Conservation (phyloP, 64 coral and sea anemone species). For the Hydrozoanthus tunicans region DNA sequence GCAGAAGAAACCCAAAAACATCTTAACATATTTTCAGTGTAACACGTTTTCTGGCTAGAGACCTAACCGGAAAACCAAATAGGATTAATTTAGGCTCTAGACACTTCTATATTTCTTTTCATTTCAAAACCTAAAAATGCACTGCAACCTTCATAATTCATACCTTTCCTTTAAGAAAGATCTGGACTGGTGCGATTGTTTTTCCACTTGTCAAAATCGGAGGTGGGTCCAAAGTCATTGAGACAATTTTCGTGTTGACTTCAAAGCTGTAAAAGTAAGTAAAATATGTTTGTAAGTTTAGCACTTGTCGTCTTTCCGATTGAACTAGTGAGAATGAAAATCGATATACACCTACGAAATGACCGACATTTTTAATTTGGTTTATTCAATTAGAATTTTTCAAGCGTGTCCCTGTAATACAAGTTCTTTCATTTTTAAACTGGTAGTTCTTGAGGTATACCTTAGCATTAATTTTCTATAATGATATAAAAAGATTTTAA, state of each 20-base stretch:
- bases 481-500: too few relatives aligned
- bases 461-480: too few relatives aligned
- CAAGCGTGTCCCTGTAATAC: too few relatives aligned
- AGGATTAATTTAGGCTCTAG: too few relatives aligned
- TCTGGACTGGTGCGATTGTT: constrained; percentile 73
- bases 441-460: too few relatives aligned
- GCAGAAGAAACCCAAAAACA: too few relatives aligned
- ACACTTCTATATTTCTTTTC: background rate
- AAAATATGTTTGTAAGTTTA: background rate
- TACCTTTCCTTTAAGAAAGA: constrained; percentile 74
- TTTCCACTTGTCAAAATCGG: constrained; percentile 63
- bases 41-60: too few relatives aligned
- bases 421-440: too few relatives aligned
- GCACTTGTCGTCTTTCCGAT: background rate
- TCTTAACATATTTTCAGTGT: too few relatives aligned
- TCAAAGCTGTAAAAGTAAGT: constrained; percentile 64
- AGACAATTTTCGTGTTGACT: constrained; percentile 70
- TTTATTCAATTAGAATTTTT: too few relatives aligned
- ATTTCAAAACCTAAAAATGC: background rate
- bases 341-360: background rate
- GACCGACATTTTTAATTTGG: too few relatives aligned
- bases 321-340: background rate
- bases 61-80: too few relatives aligned
- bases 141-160: background rate
- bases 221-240: constrained; percentile 62